These are phyloP conservation scores for Eleginops maclovinus DNA, from an alignment of 2,113 vertebrate genomes.

Conservation along the genomic window DNA sequence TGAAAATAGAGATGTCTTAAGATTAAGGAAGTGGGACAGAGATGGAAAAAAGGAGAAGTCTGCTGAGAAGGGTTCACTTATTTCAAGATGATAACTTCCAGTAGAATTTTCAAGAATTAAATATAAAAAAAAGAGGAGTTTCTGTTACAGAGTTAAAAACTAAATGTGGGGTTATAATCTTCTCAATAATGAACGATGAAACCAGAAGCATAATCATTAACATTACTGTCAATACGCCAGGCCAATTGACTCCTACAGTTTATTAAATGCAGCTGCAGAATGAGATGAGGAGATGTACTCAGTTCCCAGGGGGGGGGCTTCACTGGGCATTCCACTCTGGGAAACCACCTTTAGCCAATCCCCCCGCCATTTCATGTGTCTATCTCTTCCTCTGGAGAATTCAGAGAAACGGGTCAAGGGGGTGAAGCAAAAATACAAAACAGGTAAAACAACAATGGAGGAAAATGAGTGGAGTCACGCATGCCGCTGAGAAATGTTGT, in stretches of 20 bases:
- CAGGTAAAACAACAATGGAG: conserved; percentile 80
- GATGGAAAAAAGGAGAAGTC: background rate
- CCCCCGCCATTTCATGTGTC: conserved; percentile 13
- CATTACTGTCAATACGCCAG: background rate
- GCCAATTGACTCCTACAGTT: background rate
- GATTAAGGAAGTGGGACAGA: background rate
- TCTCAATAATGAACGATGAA: too few species aligned
- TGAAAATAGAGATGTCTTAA: too few species aligned
- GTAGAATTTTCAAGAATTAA: background rate
- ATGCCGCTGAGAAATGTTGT: conserved; percentile 53
- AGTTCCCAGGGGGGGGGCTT: conserved; percentile 10
- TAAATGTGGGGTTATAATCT: too few species aligned
- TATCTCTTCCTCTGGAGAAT: conserved; percentile 34
- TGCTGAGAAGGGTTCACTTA: background rate
- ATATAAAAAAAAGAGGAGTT: background rate
- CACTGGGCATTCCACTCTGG: conserved; percentile 36
- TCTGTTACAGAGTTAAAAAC: too few species aligned
- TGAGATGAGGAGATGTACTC: conserved; percentile 2
- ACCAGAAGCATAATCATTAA: background rate
- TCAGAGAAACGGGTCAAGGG: conserved; percentile 29
- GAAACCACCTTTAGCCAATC: conserved; percentile 67
- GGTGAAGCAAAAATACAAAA: conserved; percentile 74
- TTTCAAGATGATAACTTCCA: background rate
- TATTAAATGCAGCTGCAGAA: conserved; percentile 24
- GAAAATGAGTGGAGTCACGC: conserved; percentile 76